Base-by-base conservation (phyloP, 1,140 invertebrate species). In the Hyles euphorbiae region DNA sequence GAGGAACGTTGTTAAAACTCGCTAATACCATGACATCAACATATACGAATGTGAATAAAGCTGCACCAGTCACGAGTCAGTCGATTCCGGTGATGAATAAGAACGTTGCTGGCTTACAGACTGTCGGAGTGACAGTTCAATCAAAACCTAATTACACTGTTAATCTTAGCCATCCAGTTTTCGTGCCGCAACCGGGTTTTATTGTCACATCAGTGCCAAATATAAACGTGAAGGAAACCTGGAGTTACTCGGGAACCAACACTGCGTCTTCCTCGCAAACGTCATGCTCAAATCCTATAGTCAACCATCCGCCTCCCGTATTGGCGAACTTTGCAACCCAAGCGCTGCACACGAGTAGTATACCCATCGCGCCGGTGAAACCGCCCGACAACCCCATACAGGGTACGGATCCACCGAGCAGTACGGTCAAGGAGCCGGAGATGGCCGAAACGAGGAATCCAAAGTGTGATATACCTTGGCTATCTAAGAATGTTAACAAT, bases 151-250 rank as follows among this genome's bases (percentile, higher is more conserved):
- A 88, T 72, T 90, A 78, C 57, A 69, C 85, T 33, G 82, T 89
- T 32, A 89, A 88, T 58, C 66, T 87, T 50, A 89, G 85, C 58
- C 87, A 89, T 68, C 78, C 87, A 9, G 70, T 90, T 54, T 71
- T 90, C 51, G 73, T 90, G 56, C 87, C 85, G 7, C 87, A 88
- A 60, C 80, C 89, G 8, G 88, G 89, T 61, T 90, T 84, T 65
- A 89, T 90, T 49, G 83, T 89, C 40, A 88, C 88, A 55, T 88
- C 89, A 47, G 86, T 89, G 76, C 86, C 86, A 81, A 90, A 85
- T 83, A 82, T 88, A 10, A 87, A 88, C 50, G 86, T 87, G n/a
- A 88, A 88, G 51, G 86, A 88, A 63, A 88, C 86, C n/a, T 88
- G 86, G 86, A 88, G 86, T 63, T 86, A 84, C 57, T 72, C 80